These are phyloP conservation scores for Drosophila carrolli DNA, from an alignment of 1,140 invertebrate species.

Conservation along the genomic window DNA sequence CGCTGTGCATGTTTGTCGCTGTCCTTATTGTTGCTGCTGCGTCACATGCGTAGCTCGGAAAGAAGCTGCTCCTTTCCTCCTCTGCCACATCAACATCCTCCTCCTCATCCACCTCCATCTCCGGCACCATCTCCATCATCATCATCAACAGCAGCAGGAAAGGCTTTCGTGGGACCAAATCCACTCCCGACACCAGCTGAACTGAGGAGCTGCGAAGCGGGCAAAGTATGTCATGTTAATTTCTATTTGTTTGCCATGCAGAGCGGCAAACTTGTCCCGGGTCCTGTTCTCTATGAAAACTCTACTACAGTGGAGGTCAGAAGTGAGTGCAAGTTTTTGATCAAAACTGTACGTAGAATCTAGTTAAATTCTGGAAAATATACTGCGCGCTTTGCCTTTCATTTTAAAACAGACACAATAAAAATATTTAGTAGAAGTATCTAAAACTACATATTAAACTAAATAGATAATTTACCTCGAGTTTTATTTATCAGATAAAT, in stretches of 20 bases:
- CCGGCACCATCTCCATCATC: constrained; percentile 34
- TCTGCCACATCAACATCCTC: neutral
- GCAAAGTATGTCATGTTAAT: constrained; percentile 71
- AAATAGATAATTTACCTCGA: no score
- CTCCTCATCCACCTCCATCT: constrained; percentile 5
- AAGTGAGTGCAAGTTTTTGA: neutral
- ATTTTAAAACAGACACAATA: no score
- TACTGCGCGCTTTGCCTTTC: no score
- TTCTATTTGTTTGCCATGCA: constrained; percentile 68
- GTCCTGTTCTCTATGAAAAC: constrained; percentile 34
- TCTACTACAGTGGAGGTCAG: constrained; percentile 18
- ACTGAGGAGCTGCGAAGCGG: constrained; percentile 34
- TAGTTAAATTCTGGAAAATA: neutral
- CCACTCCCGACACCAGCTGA: constrained; percentile 47
- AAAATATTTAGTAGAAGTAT: no score
- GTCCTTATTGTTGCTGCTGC: constrained; percentile 44
- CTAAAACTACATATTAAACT: no score
- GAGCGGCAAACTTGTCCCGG: constrained; percentile 43
- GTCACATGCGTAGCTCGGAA: constrained; percentile 69
- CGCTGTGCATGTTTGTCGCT: constrained; percentile 70
- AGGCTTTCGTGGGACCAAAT: constrained; percentile 35
- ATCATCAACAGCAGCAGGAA: constrained; percentile 20
- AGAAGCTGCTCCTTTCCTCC: constrained; percentile 1
- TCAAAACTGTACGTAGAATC: no score
- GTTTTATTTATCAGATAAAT: no score